A percentile compares a stretch with the other conserved stretches of the same genome.
Conservation (phyloP, 2,113 vertebrate genomes). For the Charina bottae region DNA sequence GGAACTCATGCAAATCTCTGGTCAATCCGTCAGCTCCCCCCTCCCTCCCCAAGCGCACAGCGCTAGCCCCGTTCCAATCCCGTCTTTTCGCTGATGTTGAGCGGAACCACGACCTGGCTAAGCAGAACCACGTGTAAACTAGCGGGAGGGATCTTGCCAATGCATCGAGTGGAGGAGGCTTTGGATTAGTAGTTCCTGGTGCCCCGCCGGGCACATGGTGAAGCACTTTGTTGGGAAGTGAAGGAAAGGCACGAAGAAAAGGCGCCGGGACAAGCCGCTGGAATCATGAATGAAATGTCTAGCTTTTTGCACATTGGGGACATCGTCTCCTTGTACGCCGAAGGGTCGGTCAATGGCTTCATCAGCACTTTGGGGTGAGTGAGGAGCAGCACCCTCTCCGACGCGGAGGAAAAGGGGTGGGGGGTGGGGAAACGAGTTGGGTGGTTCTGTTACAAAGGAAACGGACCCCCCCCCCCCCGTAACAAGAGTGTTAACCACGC, state of each 20-base stretch:
- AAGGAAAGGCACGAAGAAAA: constrained; percentile 14
- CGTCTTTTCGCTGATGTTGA: background rate
- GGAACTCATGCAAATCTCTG: constrained; percentile 27
- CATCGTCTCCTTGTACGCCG: constrained; percentile 96
- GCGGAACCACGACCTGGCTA: background rate
- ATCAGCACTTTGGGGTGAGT: constrained; percentile 96
- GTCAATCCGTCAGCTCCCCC: background rate
- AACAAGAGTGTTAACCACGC: background rate
- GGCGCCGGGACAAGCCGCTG: constrained; percentile 10
- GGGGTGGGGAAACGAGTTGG: no score
- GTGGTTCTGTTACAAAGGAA: background rate
- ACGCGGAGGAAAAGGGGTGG: background rate
- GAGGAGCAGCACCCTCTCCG: background rate
- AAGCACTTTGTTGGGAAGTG: constrained; percentile 33
- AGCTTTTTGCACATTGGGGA: constrained; percentile 98
- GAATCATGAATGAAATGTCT: constrained; percentile 92
- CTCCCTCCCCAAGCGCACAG: background rate
- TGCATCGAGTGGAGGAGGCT: background rate
- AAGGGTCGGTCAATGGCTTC: constrained; percentile 96
- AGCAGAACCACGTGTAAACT: constrained; percentile 52
- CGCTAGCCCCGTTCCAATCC: background rate
- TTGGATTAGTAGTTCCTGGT: background rate
- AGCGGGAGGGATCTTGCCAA: constrained; percentile 1
- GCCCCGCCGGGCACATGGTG: constrained; percentile 48
- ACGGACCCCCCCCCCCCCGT: background rate